A percentile compares a stretch with the other conserved stretches of the same genome.
Conservation (phyloP, 2,113 vertebrate species). For the Protomyctophum bolini region DNA sequence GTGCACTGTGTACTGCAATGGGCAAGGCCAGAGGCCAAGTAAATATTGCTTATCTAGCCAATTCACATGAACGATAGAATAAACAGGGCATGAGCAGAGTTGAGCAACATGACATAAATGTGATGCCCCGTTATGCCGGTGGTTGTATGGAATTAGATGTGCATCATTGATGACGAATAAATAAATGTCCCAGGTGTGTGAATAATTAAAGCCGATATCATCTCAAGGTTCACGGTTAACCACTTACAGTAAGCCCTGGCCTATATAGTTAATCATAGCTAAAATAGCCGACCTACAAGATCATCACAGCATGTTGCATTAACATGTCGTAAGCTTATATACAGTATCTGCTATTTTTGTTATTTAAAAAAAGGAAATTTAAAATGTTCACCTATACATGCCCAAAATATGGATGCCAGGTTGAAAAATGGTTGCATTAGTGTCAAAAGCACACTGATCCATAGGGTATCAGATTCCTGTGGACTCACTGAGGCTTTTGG, state of each 20-base stretch:
- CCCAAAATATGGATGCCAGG: too few species aligned
- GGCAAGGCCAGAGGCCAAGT: conserved; percentile 69
- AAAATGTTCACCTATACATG: too few species aligned
- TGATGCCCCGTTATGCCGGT: conserved; percentile 47
- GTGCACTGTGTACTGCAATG: conserved; percentile 50
- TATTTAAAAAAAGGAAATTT: too few species aligned
- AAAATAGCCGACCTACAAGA: too few species aligned
- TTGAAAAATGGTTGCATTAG: too few species aligned
- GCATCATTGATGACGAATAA: conserved; percentile 60
- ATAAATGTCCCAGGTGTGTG: conserved; percentile 41
- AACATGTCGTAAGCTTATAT: too few species aligned
- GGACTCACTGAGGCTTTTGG: conserved; percentile 42
- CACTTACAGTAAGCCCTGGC: too few species aligned
- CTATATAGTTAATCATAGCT: too few species aligned
- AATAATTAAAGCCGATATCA: conserved; percentile 61
- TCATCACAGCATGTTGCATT: too few species aligned
- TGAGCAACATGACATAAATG: conserved; percentile 57
- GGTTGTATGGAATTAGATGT: conserved; percentile 46
- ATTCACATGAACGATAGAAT: conserved; percentile 71
- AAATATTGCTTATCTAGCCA: conserved; percentile 67
- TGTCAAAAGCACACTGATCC: conserved; percentile 39
- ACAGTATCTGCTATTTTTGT: too few species aligned
- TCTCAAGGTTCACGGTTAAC: conserved; percentile 5
- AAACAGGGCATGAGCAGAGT: conserved; percentile 63
- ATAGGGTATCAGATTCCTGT: conserved; percentile 36